Base-by-base conservation (phyloP, 2,113 vertebrate genomes). In the Petromus typicus region DNA sequence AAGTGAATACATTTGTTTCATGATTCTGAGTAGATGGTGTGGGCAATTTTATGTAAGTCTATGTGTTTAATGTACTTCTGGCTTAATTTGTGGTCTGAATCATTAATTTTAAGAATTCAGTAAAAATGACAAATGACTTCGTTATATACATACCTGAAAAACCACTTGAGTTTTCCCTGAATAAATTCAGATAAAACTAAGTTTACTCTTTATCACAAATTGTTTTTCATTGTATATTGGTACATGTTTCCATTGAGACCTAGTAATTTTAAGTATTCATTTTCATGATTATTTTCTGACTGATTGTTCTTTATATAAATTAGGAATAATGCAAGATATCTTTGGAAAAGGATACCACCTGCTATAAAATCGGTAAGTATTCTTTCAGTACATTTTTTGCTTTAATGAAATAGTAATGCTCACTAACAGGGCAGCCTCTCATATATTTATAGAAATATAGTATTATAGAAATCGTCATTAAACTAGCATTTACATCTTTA, bases 241-340 rank as follows among this genome's bases (percentile, higher is more conserved):
- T 45, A 1, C 63, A 1, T 92, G 34, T 91, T 90, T 86, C 51
- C 73, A 4, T 14, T 94, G 16, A 56, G 2, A 54, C 51, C 22
- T 71, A 71, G 66, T 61, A 75, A 48, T 61, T 92, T 51, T 81
- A 78, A 91, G n/a, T 4, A 25, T 83, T 79, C 63, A 78, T 30
- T 64, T 25, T 82, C 32, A n/a, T 93, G 10, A 57, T 83, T 51
- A 22, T 91, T 81, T 96, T 93, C 76, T 16, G 81, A 93, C 34
- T 66, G 34, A 22, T 66, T 45, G 7, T 73, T 86, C 25, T 30
- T 91, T 93, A 80, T 95, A 0, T 78, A 83, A 87, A 95, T 96
- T 94, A 99, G 99, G 99, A 99, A 99, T 96, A 99, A 99, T 45
- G 99, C 98, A 23, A 98, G 99, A 18, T 99, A 99, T 91, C 99